These are phyloP conservation scores for Heliconius erato DNA, from an alignment of 2,888 invertebrate genomes.

Conservation along the genomic window DNA sequence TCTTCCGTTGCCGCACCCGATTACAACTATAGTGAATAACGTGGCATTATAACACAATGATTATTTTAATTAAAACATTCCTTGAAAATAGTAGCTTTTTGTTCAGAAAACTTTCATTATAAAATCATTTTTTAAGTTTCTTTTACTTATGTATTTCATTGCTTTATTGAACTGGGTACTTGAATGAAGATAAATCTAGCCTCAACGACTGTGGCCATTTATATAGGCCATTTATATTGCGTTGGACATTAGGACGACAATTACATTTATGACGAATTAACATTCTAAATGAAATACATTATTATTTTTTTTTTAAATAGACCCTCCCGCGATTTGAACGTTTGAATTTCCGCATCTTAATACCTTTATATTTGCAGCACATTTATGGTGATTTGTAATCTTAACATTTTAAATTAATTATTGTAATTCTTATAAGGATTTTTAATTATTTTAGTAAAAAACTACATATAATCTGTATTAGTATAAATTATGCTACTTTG, in stretches of 20 bases:
- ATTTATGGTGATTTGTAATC: too few species aligned
- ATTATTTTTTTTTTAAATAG: too few species aligned
- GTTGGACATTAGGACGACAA: not conserved
- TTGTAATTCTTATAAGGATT: too few species aligned
- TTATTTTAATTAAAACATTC: slow-evolving; percentile 2
- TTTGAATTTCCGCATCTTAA: too few species aligned
- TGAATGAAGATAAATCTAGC: not conserved
- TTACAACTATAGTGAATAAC: slow-evolving; percentile 25
- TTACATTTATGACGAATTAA: not conserved
- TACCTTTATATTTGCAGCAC: too few species aligned
- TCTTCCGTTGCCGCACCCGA: slow-evolving; percentile 46
- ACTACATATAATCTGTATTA: too few species aligned
- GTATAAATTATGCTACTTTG: too few species aligned
- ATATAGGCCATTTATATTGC: too few species aligned
- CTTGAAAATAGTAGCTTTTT: not conserved
- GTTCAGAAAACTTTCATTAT: not conserved
- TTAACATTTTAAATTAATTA: too few species aligned
- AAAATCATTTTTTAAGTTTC: not conserved
- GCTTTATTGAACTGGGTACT: not conserved
- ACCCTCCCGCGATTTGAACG: too few species aligned
- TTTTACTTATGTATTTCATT: not conserved
- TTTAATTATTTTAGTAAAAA: too few species aligned
- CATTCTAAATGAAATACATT: too few species aligned
- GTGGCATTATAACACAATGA: slow-evolving; percentile 15
- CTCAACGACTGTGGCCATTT: not conserved